phyloP scores from a whole-genome alignment of 2,113 vertebrate species.

The Clarias magur region DNA sequence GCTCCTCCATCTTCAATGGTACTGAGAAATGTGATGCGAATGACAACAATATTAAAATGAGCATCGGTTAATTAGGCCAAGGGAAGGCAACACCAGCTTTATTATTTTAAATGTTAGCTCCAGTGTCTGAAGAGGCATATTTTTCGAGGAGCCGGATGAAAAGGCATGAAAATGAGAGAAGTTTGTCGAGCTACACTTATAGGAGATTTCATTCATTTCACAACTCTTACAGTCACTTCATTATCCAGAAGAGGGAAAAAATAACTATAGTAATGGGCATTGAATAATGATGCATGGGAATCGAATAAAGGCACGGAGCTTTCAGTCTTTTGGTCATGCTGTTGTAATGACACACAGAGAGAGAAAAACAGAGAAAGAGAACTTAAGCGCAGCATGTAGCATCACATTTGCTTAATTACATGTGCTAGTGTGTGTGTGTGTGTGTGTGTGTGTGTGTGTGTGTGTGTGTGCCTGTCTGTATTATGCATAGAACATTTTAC shows the following conservation, averaged over 20 bases:
- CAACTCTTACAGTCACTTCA: slow-evolving; percentile 1
- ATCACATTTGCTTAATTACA: slow-evolving; percentile 35
- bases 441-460: not conserved
- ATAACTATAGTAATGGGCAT: slow-evolving; percentile 6
- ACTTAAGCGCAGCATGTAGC: not conserved
- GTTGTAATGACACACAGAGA: not conserved
- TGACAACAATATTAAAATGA: slow-evolving; percentile 39
- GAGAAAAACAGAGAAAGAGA: slow-evolving; percentile 11
- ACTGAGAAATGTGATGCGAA: slow-evolving; percentile 41
- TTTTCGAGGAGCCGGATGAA: slow-evolving; percentile 12
- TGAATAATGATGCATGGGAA: slow-evolving; percentile 11
- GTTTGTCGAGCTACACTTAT: not conserved
- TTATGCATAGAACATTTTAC: not conserved
- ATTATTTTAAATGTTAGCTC: slow-evolving; percentile 65
- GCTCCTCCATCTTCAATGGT: slow-evolving; percentile 1
- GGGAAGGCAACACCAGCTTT: slow-evolving; percentile 53
- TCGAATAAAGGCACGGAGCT: not conserved
- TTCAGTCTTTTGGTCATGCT: not conserved
- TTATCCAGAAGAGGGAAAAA: not conserved
- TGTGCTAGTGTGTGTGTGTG: not conserved
- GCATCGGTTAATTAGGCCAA: slow-evolving; percentile 62
- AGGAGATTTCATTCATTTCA: not conserved
- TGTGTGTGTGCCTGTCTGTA: slow-evolving; percentile 5
- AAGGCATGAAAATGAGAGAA: slow-evolving; percentile 27
- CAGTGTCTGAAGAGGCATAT: slow-evolving; percentile 53